These are phyloP conservation scores for Alces alces DNA, from an alignment of 2,113 vertebrate species.

Conservation along the genomic window DNA sequence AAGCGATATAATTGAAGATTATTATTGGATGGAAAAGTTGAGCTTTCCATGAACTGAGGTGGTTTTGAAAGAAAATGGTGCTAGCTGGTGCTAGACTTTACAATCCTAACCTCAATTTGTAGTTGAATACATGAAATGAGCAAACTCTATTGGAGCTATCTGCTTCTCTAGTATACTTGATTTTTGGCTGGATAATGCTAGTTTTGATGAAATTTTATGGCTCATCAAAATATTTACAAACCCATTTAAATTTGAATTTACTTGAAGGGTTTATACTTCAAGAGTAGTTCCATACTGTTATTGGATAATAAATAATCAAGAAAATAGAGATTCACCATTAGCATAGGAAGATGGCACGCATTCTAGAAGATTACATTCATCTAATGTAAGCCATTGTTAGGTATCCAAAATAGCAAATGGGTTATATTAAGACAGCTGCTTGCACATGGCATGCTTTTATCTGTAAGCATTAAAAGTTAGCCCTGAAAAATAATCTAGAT, in stretches of 20 bases:
- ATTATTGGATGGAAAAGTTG: not conserved
- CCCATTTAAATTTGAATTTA: conserved; percentile 1
- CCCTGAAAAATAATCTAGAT: conserved; percentile 2
- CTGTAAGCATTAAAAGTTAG: not conserved
- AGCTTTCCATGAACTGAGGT: not conserved
- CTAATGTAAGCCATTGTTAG: not conserved
- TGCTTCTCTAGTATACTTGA: not conserved
- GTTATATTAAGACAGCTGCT: not conserved
- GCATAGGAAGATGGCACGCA: not conserved
- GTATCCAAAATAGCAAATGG: not conserved
- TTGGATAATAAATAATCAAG: not conserved
- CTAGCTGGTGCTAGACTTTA: not conserved
- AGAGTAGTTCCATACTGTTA: not conserved
- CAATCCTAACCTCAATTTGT: not conserved
- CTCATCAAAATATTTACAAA: not conserved
- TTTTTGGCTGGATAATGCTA: not conserved
- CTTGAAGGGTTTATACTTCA: not conserved
- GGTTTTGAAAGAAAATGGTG: not conserved
- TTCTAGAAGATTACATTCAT: not conserved
- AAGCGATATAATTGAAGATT: not conserved
- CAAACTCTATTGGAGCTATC: not conserved
- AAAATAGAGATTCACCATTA: not conserved
- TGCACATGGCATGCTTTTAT: not conserved
- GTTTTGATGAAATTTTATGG: not conserved
- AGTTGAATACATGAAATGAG: not conserved